Evolutionary conservation across 2,888 invertebrate genomes (phyloP).

Genomic region (Drosophila quinaria): DNA sequence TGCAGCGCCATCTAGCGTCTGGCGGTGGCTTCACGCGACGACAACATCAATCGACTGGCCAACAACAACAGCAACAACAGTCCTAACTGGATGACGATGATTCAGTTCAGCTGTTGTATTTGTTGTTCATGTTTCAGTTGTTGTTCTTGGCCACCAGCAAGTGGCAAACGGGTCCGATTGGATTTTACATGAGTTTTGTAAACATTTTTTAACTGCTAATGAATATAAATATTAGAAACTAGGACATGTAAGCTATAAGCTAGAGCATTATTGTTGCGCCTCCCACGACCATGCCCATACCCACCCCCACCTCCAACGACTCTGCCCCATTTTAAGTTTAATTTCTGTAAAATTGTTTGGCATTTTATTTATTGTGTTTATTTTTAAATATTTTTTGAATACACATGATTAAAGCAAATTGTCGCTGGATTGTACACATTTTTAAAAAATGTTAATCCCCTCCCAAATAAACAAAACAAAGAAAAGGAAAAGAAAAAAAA

Average conservation of each 20-base stretch:
- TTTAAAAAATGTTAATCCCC: slow-evolving; percentile 57
- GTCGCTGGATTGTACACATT: slow-evolving; percentile 48
- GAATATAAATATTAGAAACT: slow-evolving; percentile 56
- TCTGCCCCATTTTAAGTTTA: slow-evolving; percentile 23
- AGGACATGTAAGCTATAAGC: slow-evolving; percentile 71
- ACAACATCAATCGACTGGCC: slow-evolving; percentile 50
- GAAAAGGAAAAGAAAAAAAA: slow-evolving; percentile 6
- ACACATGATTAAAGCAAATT: slow-evolving; percentile 25
- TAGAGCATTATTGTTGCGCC: slow-evolving; percentile 60
- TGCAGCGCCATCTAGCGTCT: slow-evolving; percentile 69
- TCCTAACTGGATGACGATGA: slow-evolving; percentile 64
- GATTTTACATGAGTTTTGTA: slow-evolving; percentile 72
- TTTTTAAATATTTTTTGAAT: slow-evolving; percentile 28
- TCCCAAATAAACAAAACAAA: slow-evolving; percentile 8
- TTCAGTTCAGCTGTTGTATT: slow-evolving; percentile 2
- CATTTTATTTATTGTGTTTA: slow-evolving; percentile 60
- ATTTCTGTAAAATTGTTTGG: slow-evolving; percentile 40
- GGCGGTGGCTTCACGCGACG: slow-evolving; percentile 69
- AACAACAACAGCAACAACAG: slow-evolving; percentile 64
- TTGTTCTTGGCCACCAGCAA: slow-evolving; percentile 29
- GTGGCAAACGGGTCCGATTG: slow-evolving; percentile 35
- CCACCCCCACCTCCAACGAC: slow-evolving; percentile 3
- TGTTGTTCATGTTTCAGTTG: slow-evolving; percentile 40
- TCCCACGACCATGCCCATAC: background rate
- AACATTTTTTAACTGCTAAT: slow-evolving; percentile 65